These are phyloP conservation scores for Nematolebias whitei DNA, from an alignment of 2,113 vertebrate genomes.

Conservation along the genomic window DNA sequence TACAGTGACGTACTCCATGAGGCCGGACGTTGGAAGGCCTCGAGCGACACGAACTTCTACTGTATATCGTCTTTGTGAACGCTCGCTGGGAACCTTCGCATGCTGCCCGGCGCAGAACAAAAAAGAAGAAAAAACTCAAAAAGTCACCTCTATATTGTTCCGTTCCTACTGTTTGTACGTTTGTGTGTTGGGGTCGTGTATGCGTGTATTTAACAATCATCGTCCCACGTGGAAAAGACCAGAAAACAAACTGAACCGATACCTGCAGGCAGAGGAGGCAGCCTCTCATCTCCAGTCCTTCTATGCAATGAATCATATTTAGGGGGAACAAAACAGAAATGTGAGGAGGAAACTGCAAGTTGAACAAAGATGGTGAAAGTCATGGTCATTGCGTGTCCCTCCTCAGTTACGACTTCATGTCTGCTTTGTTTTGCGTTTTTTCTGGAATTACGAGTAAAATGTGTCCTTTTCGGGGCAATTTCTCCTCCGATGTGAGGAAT, in stretches of 20 bases:
- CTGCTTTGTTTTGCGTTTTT: constrained; percentile 66
- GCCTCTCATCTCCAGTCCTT: constrained; percentile 87
- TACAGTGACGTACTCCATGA: constrained; percentile 46
- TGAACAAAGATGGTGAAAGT: constrained; percentile 62
- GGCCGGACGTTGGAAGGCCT: constrained; percentile 62
- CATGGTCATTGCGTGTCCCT: constrained; percentile 38
- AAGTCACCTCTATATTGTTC: constrained; percentile 79
- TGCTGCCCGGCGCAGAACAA: constrained; percentile 71
- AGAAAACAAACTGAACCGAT: constrained; percentile 69
- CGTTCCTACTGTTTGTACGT: constrained; percentile 75
- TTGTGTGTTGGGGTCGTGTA: constrained; percentile 66
- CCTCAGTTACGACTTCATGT: constrained; percentile 40
- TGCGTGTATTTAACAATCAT: constrained; percentile 71
- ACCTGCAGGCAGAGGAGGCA: constrained; percentile 58
- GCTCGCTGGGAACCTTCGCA: constrained; percentile 78
- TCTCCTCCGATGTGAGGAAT: constrained; percentile 53
- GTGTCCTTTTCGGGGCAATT: constrained; percentile 68
- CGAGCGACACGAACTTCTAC: constrained; percentile 63
- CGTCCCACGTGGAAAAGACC: constrained; percentile 54
- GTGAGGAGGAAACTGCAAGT: constrained; percentile 21
- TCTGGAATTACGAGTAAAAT: constrained; percentile 62
- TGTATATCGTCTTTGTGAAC: constrained; percentile 76
- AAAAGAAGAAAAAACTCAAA: constrained; percentile 52
- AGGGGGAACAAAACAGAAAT: constrained; percentile 61
- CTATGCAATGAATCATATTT: constrained; percentile 96